Conservation (phyloP, 92 coral and sea anemone species). For the Bergia puertoricense region DNA sequence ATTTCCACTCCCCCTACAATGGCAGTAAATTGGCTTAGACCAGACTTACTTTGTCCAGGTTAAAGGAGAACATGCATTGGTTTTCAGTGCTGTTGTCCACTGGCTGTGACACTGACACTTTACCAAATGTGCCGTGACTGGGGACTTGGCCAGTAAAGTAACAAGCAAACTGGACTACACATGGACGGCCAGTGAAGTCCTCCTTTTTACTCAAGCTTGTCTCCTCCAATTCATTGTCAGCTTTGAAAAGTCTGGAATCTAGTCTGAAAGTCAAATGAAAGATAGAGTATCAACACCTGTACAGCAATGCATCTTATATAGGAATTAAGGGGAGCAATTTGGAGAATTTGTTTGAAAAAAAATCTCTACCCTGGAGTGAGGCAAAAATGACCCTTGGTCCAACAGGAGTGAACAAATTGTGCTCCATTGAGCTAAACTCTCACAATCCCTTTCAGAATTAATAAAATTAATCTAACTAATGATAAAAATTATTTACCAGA, state of each 20-base stretch:
- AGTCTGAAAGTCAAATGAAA: constrained; percentile 51
- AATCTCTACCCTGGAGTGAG: too few species aligned
- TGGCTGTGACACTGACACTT: constrained; percentile 69
- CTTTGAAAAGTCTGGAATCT: constrained; percentile 70
- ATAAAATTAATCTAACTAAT: too few species aligned
- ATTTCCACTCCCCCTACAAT: not conserved
- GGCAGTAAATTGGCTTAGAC: not conserved
- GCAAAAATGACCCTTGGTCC: too few species aligned
- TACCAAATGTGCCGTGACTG: constrained; percentile 81
- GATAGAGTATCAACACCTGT: not conserved
- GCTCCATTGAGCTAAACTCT: too few species aligned
- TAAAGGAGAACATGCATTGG: constrained; percentile 67
- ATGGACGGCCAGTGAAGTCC: constrained; percentile 86
- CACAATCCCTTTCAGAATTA: too few species aligned
- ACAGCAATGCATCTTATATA: too few species aligned
- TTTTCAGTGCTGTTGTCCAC: constrained; percentile 45
- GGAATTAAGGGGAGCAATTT: too few species aligned
- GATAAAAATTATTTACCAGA: too few species aligned
- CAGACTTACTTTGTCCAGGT: constrained; percentile 74
- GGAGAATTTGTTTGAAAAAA: not conserved
- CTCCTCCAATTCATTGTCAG: constrained; percentile 81
- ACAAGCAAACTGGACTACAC: constrained; percentile 92
- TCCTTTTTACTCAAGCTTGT: constrained; percentile 63
- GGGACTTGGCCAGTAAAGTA: constrained; percentile 67
- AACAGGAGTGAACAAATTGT: too few species aligned